Percentiles rank a stretch among this genome's conserved stretches.
Evolutionary conservation across 2,797 vertebrate genomes (phyloP).

Genomic region (Acridotheres tristis): DNA sequence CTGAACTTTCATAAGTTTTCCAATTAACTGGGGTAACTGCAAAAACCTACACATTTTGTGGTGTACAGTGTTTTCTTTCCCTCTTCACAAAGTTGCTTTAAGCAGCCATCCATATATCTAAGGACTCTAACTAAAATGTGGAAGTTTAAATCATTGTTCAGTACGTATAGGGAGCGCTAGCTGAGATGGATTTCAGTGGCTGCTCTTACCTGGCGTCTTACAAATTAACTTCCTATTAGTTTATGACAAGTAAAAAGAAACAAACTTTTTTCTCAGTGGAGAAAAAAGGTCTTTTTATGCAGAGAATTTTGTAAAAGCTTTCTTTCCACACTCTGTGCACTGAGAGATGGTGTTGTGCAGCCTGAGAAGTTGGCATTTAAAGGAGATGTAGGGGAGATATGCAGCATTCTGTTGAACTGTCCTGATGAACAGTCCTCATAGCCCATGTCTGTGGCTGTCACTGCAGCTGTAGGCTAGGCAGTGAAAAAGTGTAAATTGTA

Average conservation of each 20-base stretch:
- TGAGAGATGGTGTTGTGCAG: background rate
- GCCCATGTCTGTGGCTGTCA: background rate
- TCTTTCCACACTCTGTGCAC: background rate
- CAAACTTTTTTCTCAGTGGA: background rate
- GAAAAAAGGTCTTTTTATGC: background rate
- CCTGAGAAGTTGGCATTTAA: background rate
- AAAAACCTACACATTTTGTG: background rate
- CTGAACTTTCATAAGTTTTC: conserved; percentile 78
- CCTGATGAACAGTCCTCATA: background rate
- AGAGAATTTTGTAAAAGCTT: background rate
- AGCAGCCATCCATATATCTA: background rate
- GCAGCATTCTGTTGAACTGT: background rate
- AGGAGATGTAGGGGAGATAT: background rate
- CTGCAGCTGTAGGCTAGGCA: background rate
- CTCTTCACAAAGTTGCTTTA: background rate
- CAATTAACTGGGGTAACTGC: conserved; percentile 74
- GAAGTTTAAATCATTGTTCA: background rate
- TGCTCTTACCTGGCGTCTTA: background rate
- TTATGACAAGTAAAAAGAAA: background rate
- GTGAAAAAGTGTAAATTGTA: background rate
- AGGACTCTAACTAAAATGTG: background rate
- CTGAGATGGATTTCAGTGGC: background rate
- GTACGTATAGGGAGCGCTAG: background rate
- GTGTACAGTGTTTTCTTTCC: background rate
- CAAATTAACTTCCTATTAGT: background rate